Evolutionary conservation across 2,113 vertebrate species (phyloP).

Genomic region (Choloepus hoffmanni): DNA sequence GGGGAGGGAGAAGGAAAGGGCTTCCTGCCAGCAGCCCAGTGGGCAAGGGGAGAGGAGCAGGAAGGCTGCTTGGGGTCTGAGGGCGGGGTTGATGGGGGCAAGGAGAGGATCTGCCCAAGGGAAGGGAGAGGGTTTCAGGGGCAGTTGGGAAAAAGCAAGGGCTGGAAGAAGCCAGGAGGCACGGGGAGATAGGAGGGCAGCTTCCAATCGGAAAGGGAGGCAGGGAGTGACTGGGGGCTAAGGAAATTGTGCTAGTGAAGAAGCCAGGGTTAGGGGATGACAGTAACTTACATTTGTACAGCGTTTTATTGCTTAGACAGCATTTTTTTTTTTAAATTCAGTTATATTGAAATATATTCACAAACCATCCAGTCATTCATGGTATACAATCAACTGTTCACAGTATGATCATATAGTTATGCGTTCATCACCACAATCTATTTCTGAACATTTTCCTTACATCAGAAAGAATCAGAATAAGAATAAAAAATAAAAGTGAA

Average conservation of each 20-base stretch:
- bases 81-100: neutral
- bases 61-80: neutral
- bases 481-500: too few relatives aligned
- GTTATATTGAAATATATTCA: too few relatives aligned
- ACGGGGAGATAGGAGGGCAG: neutral
- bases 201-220: neutral
- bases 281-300: neutral
- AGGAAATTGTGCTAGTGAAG: neutral
- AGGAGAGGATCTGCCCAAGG: neutral
- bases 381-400: too few relatives aligned
- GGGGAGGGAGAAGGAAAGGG: conserved; percentile 63
- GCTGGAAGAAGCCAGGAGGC: neutral
- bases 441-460: too few relatives aligned
- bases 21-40: conserved; percentile 64
- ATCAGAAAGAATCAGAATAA: too few relatives aligned
- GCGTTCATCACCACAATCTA: too few relatives aligned
- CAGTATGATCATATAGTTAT: too few relatives aligned
- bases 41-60: neutral
- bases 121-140: neutral
- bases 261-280: neutral
- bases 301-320: neutral
- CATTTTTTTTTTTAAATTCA: too few relatives aligned
- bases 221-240: neutral
- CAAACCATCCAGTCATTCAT: too few relatives aligned
- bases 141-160: neutral